Conservation (phyloP, 2,113 vertebrate genomes). For the Catharus bicknelli region DNA sequence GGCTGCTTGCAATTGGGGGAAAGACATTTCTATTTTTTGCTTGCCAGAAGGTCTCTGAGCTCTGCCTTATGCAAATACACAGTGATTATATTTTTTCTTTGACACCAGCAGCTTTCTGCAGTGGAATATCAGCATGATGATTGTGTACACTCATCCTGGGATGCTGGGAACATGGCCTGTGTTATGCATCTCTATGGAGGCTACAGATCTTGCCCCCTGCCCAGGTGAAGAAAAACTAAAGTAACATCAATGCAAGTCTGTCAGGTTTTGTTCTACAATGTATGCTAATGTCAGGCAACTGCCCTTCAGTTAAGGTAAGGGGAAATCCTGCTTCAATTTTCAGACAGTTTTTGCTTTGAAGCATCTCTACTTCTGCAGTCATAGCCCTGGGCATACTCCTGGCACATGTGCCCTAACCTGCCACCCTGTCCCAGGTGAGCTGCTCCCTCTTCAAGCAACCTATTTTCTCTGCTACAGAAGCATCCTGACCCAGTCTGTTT, state of each 20-base stretch:
- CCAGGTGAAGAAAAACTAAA: background rate
- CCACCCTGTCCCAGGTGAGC: background rate
- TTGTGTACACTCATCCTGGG: rapidly evolving
- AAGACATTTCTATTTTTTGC: background rate
- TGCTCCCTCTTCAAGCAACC: background rate
- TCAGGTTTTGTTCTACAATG: background rate
- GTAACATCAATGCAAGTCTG: background rate
- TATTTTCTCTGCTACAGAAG: background rate
- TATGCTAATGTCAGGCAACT: background rate
- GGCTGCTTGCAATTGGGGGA: background rate
- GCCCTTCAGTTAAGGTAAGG: background rate
- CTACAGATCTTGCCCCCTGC: background rate
- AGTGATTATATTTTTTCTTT: background rate
- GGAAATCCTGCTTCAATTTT: background rate
- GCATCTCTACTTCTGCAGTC: background rate
- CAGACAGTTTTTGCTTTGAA: background rate
- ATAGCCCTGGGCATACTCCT: background rate
- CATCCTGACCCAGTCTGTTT: background rate
- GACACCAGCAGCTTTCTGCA: background rate
- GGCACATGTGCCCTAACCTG: background rate
- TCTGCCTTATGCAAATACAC: background rate
- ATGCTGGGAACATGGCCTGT: rapidly evolving
- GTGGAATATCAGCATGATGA: background rate
- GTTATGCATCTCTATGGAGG: background rate
- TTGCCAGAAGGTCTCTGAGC: background rate